These are phyloP conservation scores for Bruchidius siliquastri DNA, from an alignment of 2,888 invertebrate genomes.

Conservation along the genomic window DNA sequence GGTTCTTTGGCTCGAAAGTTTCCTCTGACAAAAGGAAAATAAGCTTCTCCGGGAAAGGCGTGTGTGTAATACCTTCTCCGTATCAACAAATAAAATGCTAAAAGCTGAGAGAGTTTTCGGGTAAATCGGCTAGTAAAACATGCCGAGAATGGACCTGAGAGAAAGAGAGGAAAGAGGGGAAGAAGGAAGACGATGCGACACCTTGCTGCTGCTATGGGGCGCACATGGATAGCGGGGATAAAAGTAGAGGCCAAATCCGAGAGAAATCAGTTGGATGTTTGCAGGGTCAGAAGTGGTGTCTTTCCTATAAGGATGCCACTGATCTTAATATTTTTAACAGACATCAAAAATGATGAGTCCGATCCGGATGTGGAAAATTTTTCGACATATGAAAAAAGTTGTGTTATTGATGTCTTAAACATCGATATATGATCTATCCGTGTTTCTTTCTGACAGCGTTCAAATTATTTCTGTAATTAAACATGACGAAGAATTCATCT, in stretches of 20 bases:
- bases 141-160: neutral
- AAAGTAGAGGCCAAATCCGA: neutral
- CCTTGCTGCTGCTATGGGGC: neutral
- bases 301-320: neutral
- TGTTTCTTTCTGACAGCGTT: too few relatives aligned
- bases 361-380: too few relatives aligned
- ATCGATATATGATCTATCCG: too few relatives aligned
- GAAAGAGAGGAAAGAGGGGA: neutral
- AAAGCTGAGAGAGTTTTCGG: neutral
- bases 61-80: neutral
- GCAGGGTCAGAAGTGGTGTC: neutral
- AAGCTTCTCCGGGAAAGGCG: neutral
- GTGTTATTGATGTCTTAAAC: too few relatives aligned
- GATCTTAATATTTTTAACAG: too few relatives aligned
- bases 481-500: too few relatives aligned
- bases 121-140: neutral
- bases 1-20: neutral
- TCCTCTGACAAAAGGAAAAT: neutral
- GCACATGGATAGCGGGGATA: neutral
- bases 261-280: neutral
- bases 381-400: too few relatives aligned
- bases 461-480: too few relatives aligned
- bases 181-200: neutral
- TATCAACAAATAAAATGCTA: neutral
- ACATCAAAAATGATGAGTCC: too few relatives aligned